A percentile compares a stretch with the other conserved stretches of the same genome.
Evolutionary conservation across 2,113 vertebrate genomes (phyloP).

Genomic region (Chaetodon trifascialis): DNA sequence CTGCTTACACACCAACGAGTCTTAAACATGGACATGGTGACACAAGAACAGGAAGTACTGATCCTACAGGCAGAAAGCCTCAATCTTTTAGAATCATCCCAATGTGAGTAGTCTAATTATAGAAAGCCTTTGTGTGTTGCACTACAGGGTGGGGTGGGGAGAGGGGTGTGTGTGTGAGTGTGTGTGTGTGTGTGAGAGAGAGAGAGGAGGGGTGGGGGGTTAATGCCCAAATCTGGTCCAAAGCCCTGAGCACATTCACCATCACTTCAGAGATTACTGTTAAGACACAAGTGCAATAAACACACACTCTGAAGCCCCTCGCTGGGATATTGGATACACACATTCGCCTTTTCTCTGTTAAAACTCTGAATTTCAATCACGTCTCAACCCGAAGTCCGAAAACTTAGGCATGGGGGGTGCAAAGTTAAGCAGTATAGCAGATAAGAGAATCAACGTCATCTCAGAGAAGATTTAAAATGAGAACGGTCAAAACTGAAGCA

Average conservation of each 20-base stretch:
- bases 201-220: too few species aligned
- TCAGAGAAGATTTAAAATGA: neutral
- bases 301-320: neutral
- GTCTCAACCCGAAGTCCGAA: neutral
- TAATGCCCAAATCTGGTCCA: neutral
- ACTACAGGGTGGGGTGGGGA: neutral
- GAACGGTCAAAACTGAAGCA: neutral
- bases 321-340: neutral
- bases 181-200: neutral
- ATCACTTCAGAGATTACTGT: neutral
- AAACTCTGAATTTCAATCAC: neutral
- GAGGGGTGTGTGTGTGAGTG: neutral
- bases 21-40: neutral
- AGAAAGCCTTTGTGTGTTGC: neutral
- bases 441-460: too few species aligned
- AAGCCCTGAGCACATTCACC: neutral
- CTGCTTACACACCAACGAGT: neutral
- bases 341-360: neutral
- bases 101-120: slow-evolving; percentile 22
- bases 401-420: neutral
- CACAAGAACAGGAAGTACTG: neutral
- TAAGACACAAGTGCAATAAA: neutral
- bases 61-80: neutral
- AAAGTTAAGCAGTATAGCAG: neutral
- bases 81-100: slow-evolving; percentile 15